A percentile compares a stretch with the other conserved stretches of the same genome.
Evolutionary conservation across 2,797 vertebrate species (phyloP).

Genomic region (Pipistrellus kuhlii): DNA sequence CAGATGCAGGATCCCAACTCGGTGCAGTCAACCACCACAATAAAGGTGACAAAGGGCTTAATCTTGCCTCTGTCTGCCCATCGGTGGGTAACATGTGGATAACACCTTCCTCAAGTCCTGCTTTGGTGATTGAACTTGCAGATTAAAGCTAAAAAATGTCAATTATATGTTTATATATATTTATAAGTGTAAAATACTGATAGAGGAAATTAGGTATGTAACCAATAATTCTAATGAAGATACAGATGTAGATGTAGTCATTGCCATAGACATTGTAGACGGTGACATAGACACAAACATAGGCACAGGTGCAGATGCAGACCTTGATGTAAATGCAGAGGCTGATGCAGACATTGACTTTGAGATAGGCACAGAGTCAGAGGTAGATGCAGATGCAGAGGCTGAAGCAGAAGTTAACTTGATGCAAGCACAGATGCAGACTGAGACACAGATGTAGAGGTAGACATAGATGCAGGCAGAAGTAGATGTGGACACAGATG

Average conservation of each 20-base stretch:
- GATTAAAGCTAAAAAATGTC: not conserved
- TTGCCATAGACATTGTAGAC: not conserved
- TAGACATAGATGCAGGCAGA: not conserved
- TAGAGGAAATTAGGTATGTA: too few relatives aligned
- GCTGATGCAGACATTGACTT: not conserved
- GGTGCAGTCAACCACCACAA: not conserved
- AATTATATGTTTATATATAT: too few relatives aligned
- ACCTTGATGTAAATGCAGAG: not conserved
- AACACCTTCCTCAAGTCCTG: not conserved
- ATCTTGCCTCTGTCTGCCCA: not conserved
- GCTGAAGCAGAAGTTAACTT: not conserved
- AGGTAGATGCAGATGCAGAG: not conserved
- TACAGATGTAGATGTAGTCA: not conserved
- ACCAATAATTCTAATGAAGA: not conserved
- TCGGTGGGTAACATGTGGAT: not conserved
- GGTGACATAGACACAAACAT: not conserved
- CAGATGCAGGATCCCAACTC: not conserved
- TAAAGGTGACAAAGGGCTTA: not conserved
- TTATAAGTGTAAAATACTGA: too few relatives aligned
- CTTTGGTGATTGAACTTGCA: not conserved
- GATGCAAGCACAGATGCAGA: not conserved
- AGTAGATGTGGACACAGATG: not conserved
- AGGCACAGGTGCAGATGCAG: not conserved
- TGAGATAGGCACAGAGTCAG: not conserved
- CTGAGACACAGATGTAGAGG: not conserved